Evolutionary conservation across 2,888 invertebrate genomes (phyloP), one percentile per base, ranked within the genome.

Genomic region (Dryococelus australis): DNA sequence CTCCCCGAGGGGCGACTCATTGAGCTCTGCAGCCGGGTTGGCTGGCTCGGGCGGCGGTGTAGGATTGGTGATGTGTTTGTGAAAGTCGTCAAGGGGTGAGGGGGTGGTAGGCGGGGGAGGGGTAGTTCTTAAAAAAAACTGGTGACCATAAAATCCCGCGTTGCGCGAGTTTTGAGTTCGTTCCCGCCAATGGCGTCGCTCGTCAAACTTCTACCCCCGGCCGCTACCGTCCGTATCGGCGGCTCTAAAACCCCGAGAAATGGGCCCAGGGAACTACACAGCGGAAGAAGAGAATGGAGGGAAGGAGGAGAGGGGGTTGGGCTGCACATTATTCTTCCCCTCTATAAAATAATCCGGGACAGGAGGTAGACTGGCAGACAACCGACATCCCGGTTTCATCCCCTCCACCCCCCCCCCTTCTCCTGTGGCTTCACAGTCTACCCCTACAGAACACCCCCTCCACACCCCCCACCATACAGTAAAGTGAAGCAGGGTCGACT

Each of bases 241-340:
- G 43, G 24, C 13, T 10, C 83, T 83, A 27, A 28, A 83, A 28
- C 28, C 12, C 20, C 20, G 65, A 65, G n/a, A 65, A n/a, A n/a
- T 20, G 65, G 20, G 65, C 65, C 12, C 65, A 16, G 65, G 65
- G 65, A 65, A 65, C 65, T 10, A 20, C n/a, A 24, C 2, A 65
- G 65, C 65, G 20, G 65, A 20, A 65, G 51, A 65, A 24, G n/a
- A 20, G 65, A 9, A 20, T 65, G 65, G 24, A 3, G 24, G 65
- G 1, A 6, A n/a, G 24, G 65, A 24, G 65, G 24, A 65, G 16
- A 20, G 65, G 65, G n/a, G 65, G 65, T 65, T n/a, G 83, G 83
- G 28, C 83, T 83, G 35, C 35, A 83, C 83, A 83, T 83, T 83
- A 83, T 83, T 83, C 83, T 83, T 83, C 43, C 43, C 35, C 83